Evolutionary conservation across 2,113 vertebrate species (phyloP), one percentile per base, ranked within the genome.

Genomic region (Menidia beryllina): DNA sequence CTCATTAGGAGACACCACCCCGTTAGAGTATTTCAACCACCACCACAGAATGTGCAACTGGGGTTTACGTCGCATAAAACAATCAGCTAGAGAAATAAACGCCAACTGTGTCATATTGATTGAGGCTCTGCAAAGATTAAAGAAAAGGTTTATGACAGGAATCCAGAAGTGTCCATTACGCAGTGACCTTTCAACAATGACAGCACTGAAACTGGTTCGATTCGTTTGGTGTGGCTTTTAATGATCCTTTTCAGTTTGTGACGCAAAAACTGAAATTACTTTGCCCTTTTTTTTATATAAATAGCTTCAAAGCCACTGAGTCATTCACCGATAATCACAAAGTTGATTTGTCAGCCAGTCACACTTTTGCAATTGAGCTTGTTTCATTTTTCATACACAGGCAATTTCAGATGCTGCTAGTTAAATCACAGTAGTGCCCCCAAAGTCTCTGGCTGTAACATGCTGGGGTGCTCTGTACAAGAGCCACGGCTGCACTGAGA

Each of bases 1-100:
- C 69, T 87, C 81, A 82, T 87, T 87, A 88, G 73, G 47, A 79
- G 76, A 86, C 84, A 75, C 67, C 72, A 73, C 71, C 81, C 68
- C 60, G 75, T 83, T 72, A 78, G 66, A 70, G 67, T 63, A 69
- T 69, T 84, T 67, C 70, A 30, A 75, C 47, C 63, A 50, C 34
- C 62, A 34, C 72, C 65, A 54, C 72, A 75, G 57, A 67, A 51
- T 71, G 49, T 30, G 47, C 25, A 49, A 66, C 59, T 36, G 26
- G 30, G 67, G 71, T 55, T 62, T 55, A 72, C 70, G 69, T 84
- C 63, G 47, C 60, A 26, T n/a, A 49, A 13, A 72, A 57, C 60
- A 56, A 68, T 65, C 23, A 55, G 36, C 30, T 58, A 9, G n/a
- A 70, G 49, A 50, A 51, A 65, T 64, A 76, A 83, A 81, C 59